These are phyloP conservation scores for Pseudachorutes palmiensis DNA, from an alignment of 1,140 invertebrate genomes.

Conservation along the genomic window DNA sequence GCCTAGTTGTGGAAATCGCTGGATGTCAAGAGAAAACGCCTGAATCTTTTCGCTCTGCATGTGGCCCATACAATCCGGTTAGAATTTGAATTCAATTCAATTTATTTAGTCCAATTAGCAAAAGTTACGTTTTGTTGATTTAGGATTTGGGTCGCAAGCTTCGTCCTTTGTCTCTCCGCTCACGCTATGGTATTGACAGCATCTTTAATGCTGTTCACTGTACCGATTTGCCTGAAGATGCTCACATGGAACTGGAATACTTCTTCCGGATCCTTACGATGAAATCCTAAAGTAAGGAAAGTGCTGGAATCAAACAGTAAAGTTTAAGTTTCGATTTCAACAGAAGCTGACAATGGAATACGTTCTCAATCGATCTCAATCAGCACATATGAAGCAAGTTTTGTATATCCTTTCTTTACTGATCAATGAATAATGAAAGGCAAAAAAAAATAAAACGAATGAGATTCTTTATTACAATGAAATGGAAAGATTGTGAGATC, in stretches of 20 bases:
- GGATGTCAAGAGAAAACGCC: conserved; percentile 55
- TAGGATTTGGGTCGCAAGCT: conserved; percentile 77
- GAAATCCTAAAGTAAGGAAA: conserved; percentile 16
- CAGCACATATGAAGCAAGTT: too few species aligned
- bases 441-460: too few species aligned
- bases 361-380: not conserved
- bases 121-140: conserved; percentile 24
- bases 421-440: too few species aligned
- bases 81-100: conserved; percentile 43
- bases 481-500: too few species aligned
- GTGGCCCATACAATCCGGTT: conserved; percentile 81
- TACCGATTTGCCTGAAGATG: conserved; percentile 83
- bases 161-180: conserved; percentile 71
- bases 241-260: conserved; percentile 59
- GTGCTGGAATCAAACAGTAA: too few species aligned
- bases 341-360: not conserved
- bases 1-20: conserved; percentile 74
- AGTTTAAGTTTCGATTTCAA: too few species aligned
- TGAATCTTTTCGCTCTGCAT: conserved; percentile 68
- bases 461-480: too few species aligned
- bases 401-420: too few species aligned
- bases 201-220: conserved; percentile 85
- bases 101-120: conserved; percentile 17
- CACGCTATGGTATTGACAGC: conserved; percentile 70
- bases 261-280: conserved; percentile 33